These are phyloP conservation scores for Microcebus jonahi DNA, from an alignment of 2,113 vertebrate genomes.

Conservation along the genomic window DNA sequence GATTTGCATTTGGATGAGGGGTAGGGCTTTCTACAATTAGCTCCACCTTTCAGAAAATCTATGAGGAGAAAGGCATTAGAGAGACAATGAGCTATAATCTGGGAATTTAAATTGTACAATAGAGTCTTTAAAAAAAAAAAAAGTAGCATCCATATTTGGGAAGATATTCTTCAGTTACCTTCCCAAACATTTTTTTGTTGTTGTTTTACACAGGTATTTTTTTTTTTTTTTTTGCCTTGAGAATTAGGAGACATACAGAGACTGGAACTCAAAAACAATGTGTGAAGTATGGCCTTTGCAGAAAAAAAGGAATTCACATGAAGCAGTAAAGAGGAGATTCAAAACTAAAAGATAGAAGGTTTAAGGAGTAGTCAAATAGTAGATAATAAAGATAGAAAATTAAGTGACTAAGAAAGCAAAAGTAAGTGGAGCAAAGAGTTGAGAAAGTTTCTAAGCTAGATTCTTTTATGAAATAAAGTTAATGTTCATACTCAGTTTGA, in stretches of 20 bases:
- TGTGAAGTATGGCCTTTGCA: neutral
- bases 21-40: neutral
- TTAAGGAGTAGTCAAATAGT: neutral
- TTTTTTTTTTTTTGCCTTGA: neutral
- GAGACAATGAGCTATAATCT: neutral
- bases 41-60: neutral
- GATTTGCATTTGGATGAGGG: neutral
- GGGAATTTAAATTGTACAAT: neutral
- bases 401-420: neutral
- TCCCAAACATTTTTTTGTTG: too few relatives aligned
- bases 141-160: too few relatives aligned
- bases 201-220: too few relatives aligned
- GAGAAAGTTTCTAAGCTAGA: neutral
- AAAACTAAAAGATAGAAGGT: neutral
- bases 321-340: conserved; percentile 4
- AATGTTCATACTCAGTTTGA: neutral
- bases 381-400: neutral
- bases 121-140: too few relatives aligned
- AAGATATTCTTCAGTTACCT: too few relatives aligned
- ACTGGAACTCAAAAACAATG: neutral
- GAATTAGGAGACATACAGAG: neutral
- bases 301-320: neutral
- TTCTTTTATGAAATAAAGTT: neutral
- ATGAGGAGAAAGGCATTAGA: neutral
- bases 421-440: neutral